Evolutionary conservation across 1,140 invertebrate species (phyloP).

Genomic region (Heliconius hermathena): DNA sequence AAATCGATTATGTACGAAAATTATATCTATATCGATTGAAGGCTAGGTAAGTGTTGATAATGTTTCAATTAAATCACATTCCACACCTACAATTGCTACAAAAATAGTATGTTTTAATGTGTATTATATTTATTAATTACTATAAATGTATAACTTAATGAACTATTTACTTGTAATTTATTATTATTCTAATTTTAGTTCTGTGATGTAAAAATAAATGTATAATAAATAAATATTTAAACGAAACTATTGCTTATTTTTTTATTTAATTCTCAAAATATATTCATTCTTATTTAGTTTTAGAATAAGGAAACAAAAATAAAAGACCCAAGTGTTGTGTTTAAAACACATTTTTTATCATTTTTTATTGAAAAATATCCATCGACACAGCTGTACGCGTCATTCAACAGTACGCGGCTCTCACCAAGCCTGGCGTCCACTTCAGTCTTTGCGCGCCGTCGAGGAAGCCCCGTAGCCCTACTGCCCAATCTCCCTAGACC

Average conservation of each 20-base stretch:
- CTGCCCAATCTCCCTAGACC: no score
- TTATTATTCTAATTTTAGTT: not conserved
- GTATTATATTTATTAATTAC: not conserved
- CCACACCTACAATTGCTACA: no score
- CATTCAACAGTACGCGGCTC: constrained; percentile 45
- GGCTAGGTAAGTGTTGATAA: no score
- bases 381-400: constrained; percentile 68
- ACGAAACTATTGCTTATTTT: not conserved
- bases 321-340: constrained; percentile 73
- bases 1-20: no score
- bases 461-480: not conserved
- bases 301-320: constrained; percentile 33
- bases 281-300: not conserved
- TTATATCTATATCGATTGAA: no score
- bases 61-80: no score
- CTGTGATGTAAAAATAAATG: constrained; percentile 12
- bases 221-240: constrained; percentile 1
- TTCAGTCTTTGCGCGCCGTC: constrained; percentile 63
- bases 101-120: no score
- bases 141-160: not conserved
- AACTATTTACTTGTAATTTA: not conserved
- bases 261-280: not conserved
- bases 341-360: constrained; percentile 74
- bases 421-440: constrained; percentile 14
- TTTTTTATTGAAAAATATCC: constrained; percentile 79